Base-by-base conservation (phyloP, 2,113 vertebrate species). In the Anarhynchus alexandrinus region DNA sequence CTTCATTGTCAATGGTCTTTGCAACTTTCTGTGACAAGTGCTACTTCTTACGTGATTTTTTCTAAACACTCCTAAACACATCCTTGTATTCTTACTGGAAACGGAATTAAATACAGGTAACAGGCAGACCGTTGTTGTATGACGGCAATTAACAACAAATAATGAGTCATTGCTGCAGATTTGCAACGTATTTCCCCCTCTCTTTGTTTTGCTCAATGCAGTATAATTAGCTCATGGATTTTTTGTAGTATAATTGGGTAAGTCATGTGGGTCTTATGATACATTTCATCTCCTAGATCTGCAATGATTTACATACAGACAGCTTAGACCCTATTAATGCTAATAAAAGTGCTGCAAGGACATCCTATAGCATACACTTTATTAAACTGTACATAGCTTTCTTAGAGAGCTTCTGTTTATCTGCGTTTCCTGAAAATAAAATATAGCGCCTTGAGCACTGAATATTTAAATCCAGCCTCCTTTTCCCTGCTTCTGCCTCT, bases 401-500 rank as follows among this genome's bases (percentile, higher is more conserved):
- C 91, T 92, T 89, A 12, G 38, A 91, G 83, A 92, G 69, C 78
- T 91, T 82, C 69, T 94, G 94, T 94, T 95, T 88, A 93, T 96
- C 93, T 89, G 61, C 9, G 0, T 89, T 96, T 88, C 91, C 91
- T 86, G 85, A 94, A 95, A 96, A 83, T 93, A 96, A 96, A 91
- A 86, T 94, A 79, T 78, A 95, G 27, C 69, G 93, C 90, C 91
- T 92, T 95, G 90, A 96, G 96, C 87, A 72, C 47, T 92, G 88
- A 89, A 95, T 97, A 96, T 96, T 96, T 95, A 96, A 96, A 96
- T 96, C 65, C 83, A 82, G 71, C 43, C 86, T 96, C 69, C 57
- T 93, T 87, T 71, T 69, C 88, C 92, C 73, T 78, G 45, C 88
- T 73, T 49, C 85, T 70, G 62, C 77, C 79, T 86, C 69, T 70